Conservation (phyloP, 2,888 invertebrate genomes). For the Mycogona germanica region DNA sequence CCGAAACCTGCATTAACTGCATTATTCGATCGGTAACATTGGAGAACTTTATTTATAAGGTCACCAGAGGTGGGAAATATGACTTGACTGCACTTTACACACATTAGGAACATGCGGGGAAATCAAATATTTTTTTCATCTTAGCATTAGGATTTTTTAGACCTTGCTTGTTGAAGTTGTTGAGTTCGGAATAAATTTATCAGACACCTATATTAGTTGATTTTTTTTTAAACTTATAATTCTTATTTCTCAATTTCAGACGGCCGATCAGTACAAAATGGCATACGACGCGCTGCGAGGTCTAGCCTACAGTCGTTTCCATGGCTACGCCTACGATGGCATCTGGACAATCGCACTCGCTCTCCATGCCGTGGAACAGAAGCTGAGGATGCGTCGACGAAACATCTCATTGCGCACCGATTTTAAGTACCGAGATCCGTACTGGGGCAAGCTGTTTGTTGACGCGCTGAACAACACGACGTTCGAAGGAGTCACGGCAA, state of each 20-base stretch:
- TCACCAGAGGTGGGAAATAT: too few relatives aligned
- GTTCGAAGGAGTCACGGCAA: conserved; percentile 81
- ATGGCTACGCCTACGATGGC: conserved; percentile 97
- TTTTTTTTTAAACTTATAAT: neutral
- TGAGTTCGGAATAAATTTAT: too few relatives aligned
- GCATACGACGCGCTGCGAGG: conserved; percentile 73
- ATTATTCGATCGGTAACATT: too few relatives aligned
- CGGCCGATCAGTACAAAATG: conserved; percentile 71
- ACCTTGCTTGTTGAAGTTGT: too few relatives aligned
- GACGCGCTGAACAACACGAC: conserved; percentile 82
- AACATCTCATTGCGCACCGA: conserved; percentile 41
- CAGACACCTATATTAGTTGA: too few relatives aligned
- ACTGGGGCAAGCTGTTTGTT: conserved; percentile 76
- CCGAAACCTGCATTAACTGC: too few relatives aligned
- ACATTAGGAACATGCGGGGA: too few relatives aligned
- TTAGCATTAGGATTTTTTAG: too few relatives aligned
- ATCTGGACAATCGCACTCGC: conserved; percentile 97
- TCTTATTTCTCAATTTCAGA: conserved; percentile 44
- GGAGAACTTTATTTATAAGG: too few relatives aligned
- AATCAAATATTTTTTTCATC: too few relatives aligned
- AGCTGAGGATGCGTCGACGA: conserved; percentile 40
- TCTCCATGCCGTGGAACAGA: conserved; percentile 74
- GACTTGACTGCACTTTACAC: too few relatives aligned
- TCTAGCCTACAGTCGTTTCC: conserved; percentile 68
- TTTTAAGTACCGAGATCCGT: conserved; percentile 69